Base-by-base conservation (phyloP, 2,113 vertebrate genomes). In the Speoplatyrhinus poulsoni region DNA sequence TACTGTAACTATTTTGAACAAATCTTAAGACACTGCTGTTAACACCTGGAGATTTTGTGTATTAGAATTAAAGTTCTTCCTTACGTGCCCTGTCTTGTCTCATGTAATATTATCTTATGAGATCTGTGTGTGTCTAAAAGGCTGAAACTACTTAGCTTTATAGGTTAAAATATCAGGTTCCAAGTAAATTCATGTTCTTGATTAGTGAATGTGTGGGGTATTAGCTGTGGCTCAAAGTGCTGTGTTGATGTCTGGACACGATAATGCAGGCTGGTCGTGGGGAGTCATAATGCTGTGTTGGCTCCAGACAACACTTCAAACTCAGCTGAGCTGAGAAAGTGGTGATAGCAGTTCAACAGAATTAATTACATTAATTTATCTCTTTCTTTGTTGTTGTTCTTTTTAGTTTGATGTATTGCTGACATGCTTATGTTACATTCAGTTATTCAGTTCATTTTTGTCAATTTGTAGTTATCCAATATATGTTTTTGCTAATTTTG, bases 261-360 rank as follows among this genome's bases (percentile, higher is more conserved):
- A 82, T 58, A 77, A 75, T 46, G 50, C 69, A 58, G 65, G 65
- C 57, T 0, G 60, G 79, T 87, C 84, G 83, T 5, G 16, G 26
- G 26, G 26, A 75, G 55, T 46, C 3, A 62, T 77, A 70, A 46
- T 66, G 67, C 68, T 13, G 12, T 75, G 52, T 46, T 13, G 85
- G 85, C 86, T 90, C 87, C 89, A 90, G 88, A 89, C 79, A 17
- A 36, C 83, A 79, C 90, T 90, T 89, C 33, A 89, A 65, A 80
- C 65, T 4, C 69, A 70, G 80, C 76, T 75, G 66, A 83, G 73
- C 80, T 79, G 87, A 89, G 79, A 88, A 71, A 1, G 46, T 13
- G 4, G 17, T 54, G 16, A 60, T 58, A 67, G 46, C n/a, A 61
- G 13, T 12, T 60, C 32, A 16, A 11, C 15, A 6, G 0, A 32